Evolutionary conservation across 2,888 invertebrate genomes (phyloP).

Genomic region (Rapana venosa): DNA sequence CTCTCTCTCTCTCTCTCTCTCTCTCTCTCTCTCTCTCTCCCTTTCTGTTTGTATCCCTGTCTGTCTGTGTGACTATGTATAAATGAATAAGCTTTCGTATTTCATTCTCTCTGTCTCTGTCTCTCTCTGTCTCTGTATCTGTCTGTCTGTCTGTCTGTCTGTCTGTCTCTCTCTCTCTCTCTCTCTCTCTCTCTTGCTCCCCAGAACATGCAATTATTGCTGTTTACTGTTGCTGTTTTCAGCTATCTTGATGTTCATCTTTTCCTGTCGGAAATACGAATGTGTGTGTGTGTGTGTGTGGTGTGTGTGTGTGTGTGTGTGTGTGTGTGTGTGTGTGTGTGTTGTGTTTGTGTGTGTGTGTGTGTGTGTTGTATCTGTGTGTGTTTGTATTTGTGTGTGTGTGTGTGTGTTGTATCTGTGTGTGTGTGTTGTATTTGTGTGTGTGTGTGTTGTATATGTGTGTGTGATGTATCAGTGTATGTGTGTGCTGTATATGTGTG

Average conservation of each 20-base stretch:
- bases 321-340: not conserved
- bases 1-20: slow-evolving; percentile 36
- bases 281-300: not conserved
- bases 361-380: too few relatives aligned
- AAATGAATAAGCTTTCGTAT: too few relatives aligned
- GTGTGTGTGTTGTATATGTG: too few relatives aligned
- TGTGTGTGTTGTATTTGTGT: too few relatives aligned
- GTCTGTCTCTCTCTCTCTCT: not conserved
- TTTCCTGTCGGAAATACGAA: not conserved
- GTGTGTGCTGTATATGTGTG: not conserved
- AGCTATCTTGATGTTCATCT: not conserved
- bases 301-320: not conserved
- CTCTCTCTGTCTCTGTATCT: slow-evolving; percentile 28
- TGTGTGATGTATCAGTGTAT: too few relatives aligned
- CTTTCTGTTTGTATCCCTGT: slow-evolving; percentile 14
- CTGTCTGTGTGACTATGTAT: not conserved
- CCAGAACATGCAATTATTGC: not conserved
- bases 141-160: slow-evolving; percentile 3
- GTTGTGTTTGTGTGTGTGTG: not conserved
- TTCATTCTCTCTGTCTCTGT: slow-evolving; percentile 25
- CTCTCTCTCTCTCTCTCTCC: slow-evolving; percentile 33
- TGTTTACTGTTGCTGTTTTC: not conserved
- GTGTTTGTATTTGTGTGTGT: not conserved
- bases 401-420: not conserved
- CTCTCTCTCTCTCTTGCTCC: slow-evolving; percentile 15